These are phyloP conservation scores for Threskiornis aethiopicus DNA, from an alignment of 2,797 vertebrate genomes.

Conservation along the genomic window DNA sequence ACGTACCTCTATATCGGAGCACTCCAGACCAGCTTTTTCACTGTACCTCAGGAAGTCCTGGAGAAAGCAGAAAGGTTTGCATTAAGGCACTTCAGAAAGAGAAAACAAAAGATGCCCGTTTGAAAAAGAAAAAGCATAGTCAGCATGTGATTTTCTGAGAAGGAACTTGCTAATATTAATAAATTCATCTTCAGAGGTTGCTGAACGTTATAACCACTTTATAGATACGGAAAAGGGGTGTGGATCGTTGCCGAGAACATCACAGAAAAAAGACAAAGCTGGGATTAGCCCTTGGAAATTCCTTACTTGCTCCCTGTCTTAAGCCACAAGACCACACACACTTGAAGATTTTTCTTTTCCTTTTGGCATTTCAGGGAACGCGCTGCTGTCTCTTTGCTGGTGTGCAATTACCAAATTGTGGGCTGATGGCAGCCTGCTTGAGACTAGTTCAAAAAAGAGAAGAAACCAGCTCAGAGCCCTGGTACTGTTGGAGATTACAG, in stretches of 20 bases:
- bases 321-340: constrained; percentile 44
- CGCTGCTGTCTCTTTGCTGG: neutral
- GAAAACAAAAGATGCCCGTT: neutral
- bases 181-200: neutral
- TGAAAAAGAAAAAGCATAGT: neutral
- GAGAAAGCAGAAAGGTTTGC: constrained; percentile 33
- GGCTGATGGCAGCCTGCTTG: neutral
- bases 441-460: neutral
- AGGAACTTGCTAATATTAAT: neutral
- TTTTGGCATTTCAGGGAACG: neutral
- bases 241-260: neutral
- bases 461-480: neutral
- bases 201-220: neutral
- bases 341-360: neutral
- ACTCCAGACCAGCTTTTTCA: constrained; percentile 92
- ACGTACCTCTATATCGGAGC: constrained; percentile 87
- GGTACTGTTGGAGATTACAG: neutral
- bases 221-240: neutral
- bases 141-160: neutral
- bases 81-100: constrained; percentile 41
- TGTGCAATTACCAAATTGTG: neutral
- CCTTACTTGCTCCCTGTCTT: neutral
- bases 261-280: neutral
- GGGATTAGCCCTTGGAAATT: neutral
- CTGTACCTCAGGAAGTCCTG: constrained; percentile 95